Conservation (phyloP, 1,140 invertebrate genomes). For the Scaptomyza graminum region DNA sequence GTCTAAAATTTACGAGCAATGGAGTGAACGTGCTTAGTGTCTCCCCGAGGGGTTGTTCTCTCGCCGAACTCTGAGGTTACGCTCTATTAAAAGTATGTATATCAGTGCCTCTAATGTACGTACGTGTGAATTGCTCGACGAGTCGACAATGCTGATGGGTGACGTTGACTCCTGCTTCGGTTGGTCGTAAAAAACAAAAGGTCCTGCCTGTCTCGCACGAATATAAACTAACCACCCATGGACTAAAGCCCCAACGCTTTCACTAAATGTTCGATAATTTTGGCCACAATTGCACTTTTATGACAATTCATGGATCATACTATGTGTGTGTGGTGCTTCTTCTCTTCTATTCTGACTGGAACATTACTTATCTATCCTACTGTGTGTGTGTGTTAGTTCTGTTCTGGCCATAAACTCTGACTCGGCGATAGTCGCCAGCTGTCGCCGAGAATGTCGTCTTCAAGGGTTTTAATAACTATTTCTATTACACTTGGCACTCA, state of each 20-base stretch:
- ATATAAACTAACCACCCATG: conserved; percentile 74
- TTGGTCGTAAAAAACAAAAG: conserved; percentile 76
- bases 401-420: conserved; percentile 53
- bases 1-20: conserved; percentile 30
- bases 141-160: conserved; percentile 15
- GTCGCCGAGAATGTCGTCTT: conserved; percentile 44
- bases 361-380: conserved; percentile 49
- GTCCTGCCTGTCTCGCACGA: conserved; percentile 20
- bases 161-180: conserved; percentile 31
- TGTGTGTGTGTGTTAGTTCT: conserved; percentile 6
- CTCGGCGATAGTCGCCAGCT: conserved; percentile 47
- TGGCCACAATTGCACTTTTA: conserved; percentile 77
- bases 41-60: background rate
- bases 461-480: conserved; percentile 76
- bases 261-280: conserved; percentile 80
- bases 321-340: background rate
- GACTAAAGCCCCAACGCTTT: conserved; percentile 66
- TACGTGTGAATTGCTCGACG: conserved; percentile 68
- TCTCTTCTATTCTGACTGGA: conserved; percentile 11
- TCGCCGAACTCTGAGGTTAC: background rate
- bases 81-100: conserved; percentile 58
- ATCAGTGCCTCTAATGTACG: conserved; percentile 69
- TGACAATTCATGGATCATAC: conserved; percentile 73
- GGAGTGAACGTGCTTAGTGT: conserved; percentile 15
- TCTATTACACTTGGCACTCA: conserved; percentile 77